Evolutionary conservation across 2,888 invertebrate species (phyloP), one percentile per base, ranked within the genome.

Genomic region (Pardosa pseudoannulata): DNA sequence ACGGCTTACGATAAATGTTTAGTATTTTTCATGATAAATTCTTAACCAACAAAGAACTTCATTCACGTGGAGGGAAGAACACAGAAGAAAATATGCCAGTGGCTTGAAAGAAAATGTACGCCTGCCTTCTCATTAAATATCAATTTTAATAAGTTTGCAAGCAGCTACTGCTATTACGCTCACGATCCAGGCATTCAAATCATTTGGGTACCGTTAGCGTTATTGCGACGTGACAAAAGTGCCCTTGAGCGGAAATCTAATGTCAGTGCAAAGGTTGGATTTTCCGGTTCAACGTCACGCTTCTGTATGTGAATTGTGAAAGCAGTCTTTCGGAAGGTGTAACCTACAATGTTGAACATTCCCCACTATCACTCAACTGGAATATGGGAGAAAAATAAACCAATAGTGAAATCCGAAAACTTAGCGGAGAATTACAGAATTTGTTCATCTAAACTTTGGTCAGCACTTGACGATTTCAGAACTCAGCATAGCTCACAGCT

Each of bases 211-310:
- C 75, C 67, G 74, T 82, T 82, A 46, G 46, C 50, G 13, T 62
- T 79, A 32, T 36, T 9, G 23, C 32, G 70, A 75, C 75, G 75
- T 82, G 82, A 82, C 75, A 64, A 41, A 28, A 27, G 41, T 76
- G 75, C 82, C 82, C 82, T 82, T 76, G 76, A 82, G 82, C 68
- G n/a, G 41, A 39, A 81, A 74, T 68, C 31, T 70, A 76, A 82
- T 82, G 71, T 82, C 75, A 82, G 71, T 82, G 71, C 67, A 50
- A 27, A 72, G 29, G 50, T 72, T 72, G 50, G 13, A 7, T 50
- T 29, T 29, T 27, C 46, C 29, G 29, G 46, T 16, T 41, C n/a
- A 62, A 79, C 27, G 72, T 50, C 72, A 50, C 72, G 31, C 32
- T 13, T n/a, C 16, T 6, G 16, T 0, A 23, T 1, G 6, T 13